Evolutionary conservation across 2,113 vertebrate species (phyloP).

Genomic region (Pseudonaja textilis): DNA sequence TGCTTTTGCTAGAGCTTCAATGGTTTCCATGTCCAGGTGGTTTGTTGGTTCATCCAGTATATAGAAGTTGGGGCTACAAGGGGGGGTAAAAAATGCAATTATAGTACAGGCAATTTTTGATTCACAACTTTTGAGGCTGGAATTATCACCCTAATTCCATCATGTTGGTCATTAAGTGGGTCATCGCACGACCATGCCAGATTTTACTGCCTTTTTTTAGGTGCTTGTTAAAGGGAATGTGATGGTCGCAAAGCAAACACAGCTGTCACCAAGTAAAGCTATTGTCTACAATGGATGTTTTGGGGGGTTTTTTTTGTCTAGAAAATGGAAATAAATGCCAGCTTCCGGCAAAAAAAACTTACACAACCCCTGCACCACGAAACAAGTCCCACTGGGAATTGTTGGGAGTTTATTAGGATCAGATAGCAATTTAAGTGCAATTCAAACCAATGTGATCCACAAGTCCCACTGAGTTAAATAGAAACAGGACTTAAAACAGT

Average conservation of each 20-base stretch:
- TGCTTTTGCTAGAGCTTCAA: constrained; percentile 89
- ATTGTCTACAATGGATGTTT: background rate
- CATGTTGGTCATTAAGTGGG: background rate
- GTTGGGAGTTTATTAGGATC: no score
- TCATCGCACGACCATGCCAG: background rate
- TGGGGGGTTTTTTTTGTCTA: background rate
- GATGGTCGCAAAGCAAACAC: background rate
- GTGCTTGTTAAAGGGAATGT: background rate
- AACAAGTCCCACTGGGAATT: no score
- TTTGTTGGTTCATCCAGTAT: constrained; percentile 97
- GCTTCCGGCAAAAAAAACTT: no score
- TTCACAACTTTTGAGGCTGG: background rate
- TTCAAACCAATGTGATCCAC: no score
- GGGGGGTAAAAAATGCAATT: constrained; percentile 22
- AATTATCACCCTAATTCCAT: background rate
- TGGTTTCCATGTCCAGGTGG: constrained; percentile 98
- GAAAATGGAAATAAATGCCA: background rate
- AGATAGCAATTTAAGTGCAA: no score
- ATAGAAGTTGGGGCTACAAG: constrained; percentile 92
- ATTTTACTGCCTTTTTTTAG: background rate
- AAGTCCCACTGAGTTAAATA: no score
- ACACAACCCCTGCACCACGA: no score
- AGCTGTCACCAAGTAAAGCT: background rate
- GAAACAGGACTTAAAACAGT: no score
- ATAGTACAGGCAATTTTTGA: background rate